A percentile compares a stretch with the other conserved stretches of the same genome.
phyloP scores from a whole-genome alignment of 2,888 invertebrate genomes.

The Lepidocyrtoides sp. region DNA sequence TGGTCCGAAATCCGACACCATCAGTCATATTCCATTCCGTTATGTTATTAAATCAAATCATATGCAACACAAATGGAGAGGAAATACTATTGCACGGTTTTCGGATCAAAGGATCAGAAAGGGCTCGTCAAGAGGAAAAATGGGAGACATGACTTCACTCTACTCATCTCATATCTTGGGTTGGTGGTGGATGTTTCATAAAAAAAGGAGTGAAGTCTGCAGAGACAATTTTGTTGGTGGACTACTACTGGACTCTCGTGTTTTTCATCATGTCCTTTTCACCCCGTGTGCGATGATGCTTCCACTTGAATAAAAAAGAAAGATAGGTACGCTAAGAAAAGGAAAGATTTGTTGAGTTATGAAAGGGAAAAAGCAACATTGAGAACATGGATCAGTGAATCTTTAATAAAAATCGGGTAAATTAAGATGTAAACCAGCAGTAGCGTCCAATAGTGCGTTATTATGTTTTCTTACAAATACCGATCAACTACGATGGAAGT shows the following conservation, averaged over 20 bases:
- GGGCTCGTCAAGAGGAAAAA: slow-evolving; percentile 22
- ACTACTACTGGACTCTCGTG: background rate
- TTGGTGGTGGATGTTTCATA: background rate
- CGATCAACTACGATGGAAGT: too few relatives aligned
- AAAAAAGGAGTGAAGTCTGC: background rate
- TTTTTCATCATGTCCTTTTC: background rate
- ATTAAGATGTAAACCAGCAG: background rate
- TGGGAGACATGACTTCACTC: background rate
- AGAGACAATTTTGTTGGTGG: background rate
- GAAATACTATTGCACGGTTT: slow-evolving; percentile 24
- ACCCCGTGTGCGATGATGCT: background rate
- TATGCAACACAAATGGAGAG: slow-evolving; percentile 20
- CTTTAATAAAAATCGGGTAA: slow-evolving; percentile 20
- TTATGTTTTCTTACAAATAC: too few relatives aligned
- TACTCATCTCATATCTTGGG: too few relatives aligned
- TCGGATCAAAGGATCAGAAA: slow-evolving; percentile 45
- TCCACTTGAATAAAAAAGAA: background rate
- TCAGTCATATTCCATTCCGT: background rate
- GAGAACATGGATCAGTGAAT: background rate
- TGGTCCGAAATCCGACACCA: background rate
- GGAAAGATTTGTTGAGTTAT: background rate
- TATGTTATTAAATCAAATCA: slow-evolving; percentile 1
- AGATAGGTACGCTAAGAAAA: too few relatives aligned
- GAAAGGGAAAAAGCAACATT: background rate
- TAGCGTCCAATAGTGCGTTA: background rate